Percentiles rank a stretch among this genome's conserved stretches.
Evolutionary conservation across 1,140 invertebrate genomes (phyloP).

Genomic region (Hyposmocoma kahamanoa): DNA sequence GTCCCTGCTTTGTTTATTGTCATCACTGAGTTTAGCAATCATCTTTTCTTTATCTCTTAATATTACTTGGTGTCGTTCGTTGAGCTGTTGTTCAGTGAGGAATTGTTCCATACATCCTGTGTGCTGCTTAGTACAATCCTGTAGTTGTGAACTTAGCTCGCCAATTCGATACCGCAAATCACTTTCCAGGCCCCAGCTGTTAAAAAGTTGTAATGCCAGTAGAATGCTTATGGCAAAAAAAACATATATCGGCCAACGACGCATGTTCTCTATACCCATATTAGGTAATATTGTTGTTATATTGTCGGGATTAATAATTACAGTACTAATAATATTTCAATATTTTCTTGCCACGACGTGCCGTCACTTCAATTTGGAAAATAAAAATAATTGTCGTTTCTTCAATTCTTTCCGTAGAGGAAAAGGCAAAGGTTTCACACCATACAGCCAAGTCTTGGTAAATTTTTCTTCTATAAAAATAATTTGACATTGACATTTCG

Average conservation of each 20-base stretch:
- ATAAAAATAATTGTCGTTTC: too few species aligned
- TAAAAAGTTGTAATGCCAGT: conserved; percentile 61
- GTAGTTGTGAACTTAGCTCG: conserved; percentile 51
- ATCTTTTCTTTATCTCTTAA: conserved; percentile 46
- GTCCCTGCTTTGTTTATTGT: conserved; percentile 35
- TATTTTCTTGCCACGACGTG: too few species aligned
- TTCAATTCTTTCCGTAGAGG: too few species aligned
- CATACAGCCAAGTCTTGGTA: too few species aligned
- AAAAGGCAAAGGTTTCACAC: too few species aligned
- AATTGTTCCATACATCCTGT: conserved; percentile 57
- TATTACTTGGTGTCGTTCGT: conserved; percentile 45
- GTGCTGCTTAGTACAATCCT: conserved; percentile 58
- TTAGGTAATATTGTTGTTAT: conserved; percentile 12
- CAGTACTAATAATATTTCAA: too few species aligned
- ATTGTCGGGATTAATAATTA: background rate
- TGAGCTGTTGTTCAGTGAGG: conserved; percentile 46
- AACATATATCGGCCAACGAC: conserved; percentile 66
- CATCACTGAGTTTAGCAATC: conserved; percentile 40
- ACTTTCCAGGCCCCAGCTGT: conserved; percentile 59
- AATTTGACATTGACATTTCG: too few species aligned
- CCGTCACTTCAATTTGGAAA: too few species aligned
- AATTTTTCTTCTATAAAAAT: too few species aligned
- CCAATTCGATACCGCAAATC: conserved; percentile 52
- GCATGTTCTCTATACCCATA: conserved; percentile 70
- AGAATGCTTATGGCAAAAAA: conserved; percentile 58